These are phyloP conservation scores for Poecilia wingei DNA, from an alignment of 2,797 vertebrate genomes.

Conservation along the genomic window DNA sequence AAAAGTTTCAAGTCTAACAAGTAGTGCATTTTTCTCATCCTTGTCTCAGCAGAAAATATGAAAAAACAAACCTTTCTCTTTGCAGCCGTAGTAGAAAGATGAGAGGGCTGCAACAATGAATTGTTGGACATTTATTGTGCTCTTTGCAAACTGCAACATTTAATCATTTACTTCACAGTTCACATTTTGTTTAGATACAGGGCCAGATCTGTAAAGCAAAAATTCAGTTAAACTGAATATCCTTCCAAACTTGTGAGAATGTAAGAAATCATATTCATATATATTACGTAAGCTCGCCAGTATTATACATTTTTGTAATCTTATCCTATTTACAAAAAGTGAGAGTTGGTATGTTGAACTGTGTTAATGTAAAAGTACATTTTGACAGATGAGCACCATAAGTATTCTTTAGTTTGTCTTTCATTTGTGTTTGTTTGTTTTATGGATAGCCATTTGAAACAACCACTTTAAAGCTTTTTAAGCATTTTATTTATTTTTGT, in stretches of 20 bases:
- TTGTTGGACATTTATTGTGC: not conserved
- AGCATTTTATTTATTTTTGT: not conserved
- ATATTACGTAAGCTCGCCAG: not conserved
- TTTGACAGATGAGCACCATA: not conserved
- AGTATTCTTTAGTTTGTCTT: not conserved
- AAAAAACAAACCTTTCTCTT: not conserved
- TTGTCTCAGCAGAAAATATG: not conserved
- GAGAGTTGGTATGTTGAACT: not conserved
- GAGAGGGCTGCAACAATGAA: not conserved
- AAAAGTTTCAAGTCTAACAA: not conserved
- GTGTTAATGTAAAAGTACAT: not conserved
- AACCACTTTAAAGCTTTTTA: not conserved
- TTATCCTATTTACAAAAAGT: not conserved
- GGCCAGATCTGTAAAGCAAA: not conserved
- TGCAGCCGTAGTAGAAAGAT: not conserved
- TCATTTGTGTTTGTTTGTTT: not conserved
- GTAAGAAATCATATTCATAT: not conserved
- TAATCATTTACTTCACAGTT: not conserved
- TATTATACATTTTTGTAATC: not conserved
- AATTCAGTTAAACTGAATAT: too few species aligned
- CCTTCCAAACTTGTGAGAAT: not conserved
- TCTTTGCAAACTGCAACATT: not conserved
- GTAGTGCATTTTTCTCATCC: not conserved
- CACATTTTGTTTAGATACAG: not conserved
- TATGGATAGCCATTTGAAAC: not conserved